Conservation (phyloP, 2,113 vertebrate species). For the Microtus ochrogaster region DNA sequence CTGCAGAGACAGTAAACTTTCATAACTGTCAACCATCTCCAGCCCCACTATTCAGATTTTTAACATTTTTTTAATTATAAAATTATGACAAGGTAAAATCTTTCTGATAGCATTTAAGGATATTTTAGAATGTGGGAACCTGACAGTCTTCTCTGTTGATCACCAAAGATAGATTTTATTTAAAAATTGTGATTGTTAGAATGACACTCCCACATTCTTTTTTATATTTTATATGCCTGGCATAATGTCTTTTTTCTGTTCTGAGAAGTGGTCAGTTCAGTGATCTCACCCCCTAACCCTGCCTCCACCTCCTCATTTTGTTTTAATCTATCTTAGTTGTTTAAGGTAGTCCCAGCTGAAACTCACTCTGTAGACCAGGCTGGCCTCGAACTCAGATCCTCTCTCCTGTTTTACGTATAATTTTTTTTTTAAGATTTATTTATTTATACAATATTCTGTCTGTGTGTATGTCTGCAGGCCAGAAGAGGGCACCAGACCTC, state of each 20-base stretch:
- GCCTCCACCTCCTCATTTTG: background rate
- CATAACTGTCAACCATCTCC: background rate
- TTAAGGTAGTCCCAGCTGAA: background rate
- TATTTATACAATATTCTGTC: too few relatives aligned
- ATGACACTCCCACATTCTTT: slow-evolving; percentile 2
- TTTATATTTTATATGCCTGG: background rate
- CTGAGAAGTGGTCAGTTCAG: background rate
- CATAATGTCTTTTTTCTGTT: background rate
- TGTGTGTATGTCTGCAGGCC: too few relatives aligned
- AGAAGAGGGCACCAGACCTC: too few relatives aligned
- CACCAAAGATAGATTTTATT: background rate
- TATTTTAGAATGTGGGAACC: slow-evolving; percentile 23
- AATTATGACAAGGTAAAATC: background rate
- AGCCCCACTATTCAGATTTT: background rate
- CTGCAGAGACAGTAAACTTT: background rate
- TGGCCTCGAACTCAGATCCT: background rate
- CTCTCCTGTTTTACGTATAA: background rate
- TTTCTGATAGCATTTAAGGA: background rate
- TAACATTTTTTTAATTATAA: slow-evolving; percentile 7
- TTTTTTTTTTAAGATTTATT: too few relatives aligned
- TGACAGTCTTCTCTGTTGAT: background rate
- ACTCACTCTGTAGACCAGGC: background rate
- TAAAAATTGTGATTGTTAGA: background rate
- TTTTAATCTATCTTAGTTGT: background rate
- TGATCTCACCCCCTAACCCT: background rate